phyloP scores from a whole-genome alignment of 2,797 vertebrate genomes.

The Semaprochilodus insignis region DNA sequence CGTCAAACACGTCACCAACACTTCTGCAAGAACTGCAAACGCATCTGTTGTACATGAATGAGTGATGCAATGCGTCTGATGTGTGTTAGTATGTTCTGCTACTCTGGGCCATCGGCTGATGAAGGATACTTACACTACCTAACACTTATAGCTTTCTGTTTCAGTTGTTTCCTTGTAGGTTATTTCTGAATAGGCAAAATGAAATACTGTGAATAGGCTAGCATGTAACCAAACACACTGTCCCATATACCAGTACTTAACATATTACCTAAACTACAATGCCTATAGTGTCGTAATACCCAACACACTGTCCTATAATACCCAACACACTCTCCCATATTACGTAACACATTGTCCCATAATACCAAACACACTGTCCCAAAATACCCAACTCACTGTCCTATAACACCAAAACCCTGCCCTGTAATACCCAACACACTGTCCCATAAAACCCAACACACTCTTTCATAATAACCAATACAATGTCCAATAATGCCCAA shows the following conservation, averaged over 20 bases:
- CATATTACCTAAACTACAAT: too few species aligned
- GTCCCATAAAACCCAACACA: neutral
- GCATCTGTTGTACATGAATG: neutral
- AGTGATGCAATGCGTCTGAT: neutral
- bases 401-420: too few species aligned
- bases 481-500: neutral
- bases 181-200: too few species aligned
- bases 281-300: neutral
- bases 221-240: neutral
- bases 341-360: neutral
- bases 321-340: too few species aligned
- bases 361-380: neutral
- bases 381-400: neutral
- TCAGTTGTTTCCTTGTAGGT: too few species aligned
- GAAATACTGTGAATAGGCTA: neutral
- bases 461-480: neutral
- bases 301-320: neutral
- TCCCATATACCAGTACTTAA: neutral
- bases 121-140: too few species aligned
- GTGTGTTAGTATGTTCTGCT: neutral
- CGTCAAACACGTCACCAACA: neutral
- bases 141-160: too few species aligned
- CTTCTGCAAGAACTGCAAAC: neutral
- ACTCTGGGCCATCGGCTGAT: too few species aligned
- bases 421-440: neutral